These are phyloP conservation scores for Macrophya annulata DNA, from an alignment of 2,888 invertebrate genomes.

Conservation along the genomic window DNA sequence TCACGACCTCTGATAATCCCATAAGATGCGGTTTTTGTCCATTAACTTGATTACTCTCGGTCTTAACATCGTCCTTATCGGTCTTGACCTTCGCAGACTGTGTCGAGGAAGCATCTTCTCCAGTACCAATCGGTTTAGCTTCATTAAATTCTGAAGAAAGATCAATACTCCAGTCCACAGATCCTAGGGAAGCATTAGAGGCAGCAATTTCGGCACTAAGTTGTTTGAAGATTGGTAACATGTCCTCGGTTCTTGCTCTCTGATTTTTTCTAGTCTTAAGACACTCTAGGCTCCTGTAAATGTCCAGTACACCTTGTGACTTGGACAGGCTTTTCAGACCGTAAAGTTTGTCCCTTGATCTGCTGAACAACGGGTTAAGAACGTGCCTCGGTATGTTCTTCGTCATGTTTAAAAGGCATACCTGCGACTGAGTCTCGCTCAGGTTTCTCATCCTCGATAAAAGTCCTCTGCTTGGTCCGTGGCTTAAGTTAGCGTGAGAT, in stretches of 20 bases:
- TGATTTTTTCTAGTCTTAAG: slow-evolving; percentile 72
- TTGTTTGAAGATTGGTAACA: slow-evolving; percentile 72
- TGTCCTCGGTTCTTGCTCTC: slow-evolving; percentile 72
- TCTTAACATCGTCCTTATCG: not conserved
- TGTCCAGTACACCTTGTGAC: slow-evolving; percentile 80
- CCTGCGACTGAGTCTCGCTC: slow-evolving; percentile 78
- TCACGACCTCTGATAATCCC: not conserved
- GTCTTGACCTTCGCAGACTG: not conserved
- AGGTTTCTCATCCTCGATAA: slow-evolving; percentile 75
- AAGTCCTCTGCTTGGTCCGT: slow-evolving; percentile 71
- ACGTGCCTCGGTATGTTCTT: slow-evolving; percentile 56
- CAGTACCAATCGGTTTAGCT: not conserved
- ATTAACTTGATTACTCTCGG: not conserved
- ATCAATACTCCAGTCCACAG: slow-evolving; percentile 24
- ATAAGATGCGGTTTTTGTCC: not conserved
- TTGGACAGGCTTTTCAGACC: slow-evolving; percentile 80
- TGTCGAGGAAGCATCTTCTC: not conserved
- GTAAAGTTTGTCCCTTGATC: slow-evolving; percentile 80
- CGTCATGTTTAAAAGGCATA: slow-evolving; percentile 70
- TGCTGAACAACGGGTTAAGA: slow-evolving; percentile 74
- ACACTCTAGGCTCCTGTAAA: slow-evolving; percentile 77
- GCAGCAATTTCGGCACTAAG: slow-evolving; percentile 67
- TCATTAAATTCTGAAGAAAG: not conserved
- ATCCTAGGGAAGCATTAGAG: slow-evolving; percentile 47
- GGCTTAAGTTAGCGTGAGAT: slow-evolving; percentile 74